A percentile compares a stretch with the other conserved stretches of the same genome.
phyloP scores from a whole-genome alignment of 1,140 invertebrate genomes.

The Caenorhabditis brenneri region DNA sequence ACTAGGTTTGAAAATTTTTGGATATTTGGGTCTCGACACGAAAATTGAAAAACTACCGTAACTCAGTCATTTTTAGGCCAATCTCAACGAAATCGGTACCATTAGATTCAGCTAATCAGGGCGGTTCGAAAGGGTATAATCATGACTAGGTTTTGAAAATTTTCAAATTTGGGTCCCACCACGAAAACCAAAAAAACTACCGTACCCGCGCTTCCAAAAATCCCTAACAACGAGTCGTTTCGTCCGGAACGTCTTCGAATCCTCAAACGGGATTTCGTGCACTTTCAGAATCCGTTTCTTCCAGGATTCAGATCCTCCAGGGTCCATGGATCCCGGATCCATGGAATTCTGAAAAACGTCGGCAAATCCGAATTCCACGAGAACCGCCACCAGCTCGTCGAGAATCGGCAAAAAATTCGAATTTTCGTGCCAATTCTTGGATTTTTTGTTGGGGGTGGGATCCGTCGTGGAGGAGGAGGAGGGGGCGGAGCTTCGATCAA shows the following conservation, averaged over 20 bases:
- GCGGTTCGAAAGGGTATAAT: not conserved
- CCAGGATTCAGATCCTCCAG: not conserved
- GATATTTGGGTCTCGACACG: no score
- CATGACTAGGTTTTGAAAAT: not conserved
- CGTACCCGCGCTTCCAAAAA: conserved; percentile 16
- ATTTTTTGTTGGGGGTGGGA: not conserved
- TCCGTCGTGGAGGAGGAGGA: not conserved
- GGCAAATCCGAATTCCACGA: conserved; percentile 12
- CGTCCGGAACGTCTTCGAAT: not conserved
- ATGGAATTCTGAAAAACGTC: not conserved
- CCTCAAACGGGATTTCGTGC: not conserved
- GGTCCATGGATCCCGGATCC: not conserved
- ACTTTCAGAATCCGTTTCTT: not conserved
- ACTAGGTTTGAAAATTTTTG: no score
- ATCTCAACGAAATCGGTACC: no score
- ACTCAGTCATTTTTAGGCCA: no score
- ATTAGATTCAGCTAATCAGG: no score
- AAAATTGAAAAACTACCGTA: no score
- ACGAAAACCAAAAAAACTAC: not conserved
- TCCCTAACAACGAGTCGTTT: conserved; percentile 7
- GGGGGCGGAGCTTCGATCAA: not conserved
- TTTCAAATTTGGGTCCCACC: not conserved
- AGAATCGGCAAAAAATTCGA: conserved; percentile 7
- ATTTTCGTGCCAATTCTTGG: not conserved
- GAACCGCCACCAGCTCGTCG: not conserved